A percentile compares a stretch with the other conserved stretches of the same genome.
These are phyloP conservation scores for Hydrolagus colliei DNA, from an alignment of 2,797 vertebrate genomes.

Conservation along the genomic window DNA sequence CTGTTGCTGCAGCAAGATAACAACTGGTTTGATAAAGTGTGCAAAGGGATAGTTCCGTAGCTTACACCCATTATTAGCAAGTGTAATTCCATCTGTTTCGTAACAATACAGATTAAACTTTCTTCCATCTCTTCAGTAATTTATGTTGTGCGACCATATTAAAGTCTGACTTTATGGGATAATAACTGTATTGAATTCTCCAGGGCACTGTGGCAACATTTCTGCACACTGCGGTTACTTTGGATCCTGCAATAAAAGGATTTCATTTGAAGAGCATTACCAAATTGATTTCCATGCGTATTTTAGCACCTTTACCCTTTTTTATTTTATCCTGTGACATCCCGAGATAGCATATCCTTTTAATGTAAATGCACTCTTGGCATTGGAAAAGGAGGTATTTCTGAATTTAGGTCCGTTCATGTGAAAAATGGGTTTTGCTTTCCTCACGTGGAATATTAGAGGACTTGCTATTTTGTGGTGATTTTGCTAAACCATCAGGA, in stretches of 20 bases:
- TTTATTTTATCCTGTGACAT: background rate
- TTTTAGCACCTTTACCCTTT: background rate
- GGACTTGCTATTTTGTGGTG: background rate
- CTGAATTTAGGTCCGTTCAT: background rate
- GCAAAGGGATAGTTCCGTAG: background rate
- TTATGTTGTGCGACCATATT: background rate
- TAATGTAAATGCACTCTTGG: background rate
- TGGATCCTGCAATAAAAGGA: background rate
- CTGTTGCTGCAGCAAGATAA: constrained; percentile 29
- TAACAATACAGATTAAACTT: constrained; percentile 2
- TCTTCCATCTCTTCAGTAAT: constrained; percentile 1
- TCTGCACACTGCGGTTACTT: background rate
- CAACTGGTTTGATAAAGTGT: constrained; percentile 23
- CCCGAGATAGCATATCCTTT: background rate
- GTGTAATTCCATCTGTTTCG: constrained; percentile 1
- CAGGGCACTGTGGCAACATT: background rate
- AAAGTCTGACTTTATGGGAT: background rate
- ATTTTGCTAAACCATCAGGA: background rate
- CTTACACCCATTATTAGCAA: constrained; percentile 8
- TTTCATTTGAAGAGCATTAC: background rate
- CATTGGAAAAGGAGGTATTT: too few relatives aligned
- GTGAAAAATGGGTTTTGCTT: background rate
- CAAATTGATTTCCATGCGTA: background rate
- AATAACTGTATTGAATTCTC: constrained; percentile 7
- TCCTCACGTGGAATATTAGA: background rate